Evolutionary conservation across 1,140 invertebrate species (phyloP).

Genomic region (Hypothenemus hampei): DNA sequence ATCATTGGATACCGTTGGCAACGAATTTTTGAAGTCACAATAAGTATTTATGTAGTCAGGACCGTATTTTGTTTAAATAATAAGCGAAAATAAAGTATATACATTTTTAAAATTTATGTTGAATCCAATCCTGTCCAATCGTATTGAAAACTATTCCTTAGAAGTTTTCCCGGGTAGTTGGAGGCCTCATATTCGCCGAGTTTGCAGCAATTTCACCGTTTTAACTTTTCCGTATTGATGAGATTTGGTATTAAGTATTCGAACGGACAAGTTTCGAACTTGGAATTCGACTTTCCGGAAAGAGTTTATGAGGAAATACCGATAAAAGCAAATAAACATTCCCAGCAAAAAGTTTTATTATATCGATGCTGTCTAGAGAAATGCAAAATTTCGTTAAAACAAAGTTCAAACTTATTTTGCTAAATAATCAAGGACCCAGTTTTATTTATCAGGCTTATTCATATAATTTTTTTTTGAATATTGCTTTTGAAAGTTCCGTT

Average conservation of each 20-base stretch:
- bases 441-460: no score
- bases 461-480: no score
- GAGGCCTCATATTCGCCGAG: neutral
- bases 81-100: no score
- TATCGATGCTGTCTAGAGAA: no score
- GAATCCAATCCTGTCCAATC: neutral
- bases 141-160: neutral
- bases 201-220: constrained; percentile 9
- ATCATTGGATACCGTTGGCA: no score
- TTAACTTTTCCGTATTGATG: constrained; percentile 22
- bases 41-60: no score
- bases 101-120: neutral
- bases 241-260: constrained; percentile 21
- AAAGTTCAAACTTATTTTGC: no score
- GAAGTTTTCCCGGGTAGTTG: neutral
- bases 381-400: no score
- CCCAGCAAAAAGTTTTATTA: constrained; percentile 18
- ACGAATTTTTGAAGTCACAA: no score
- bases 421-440: no score
- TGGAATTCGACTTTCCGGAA: constrained; percentile 19
- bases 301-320: constrained; percentile 21
- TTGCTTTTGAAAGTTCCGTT: no score
- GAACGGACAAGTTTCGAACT: constrained; percentile 16
- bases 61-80: no score
- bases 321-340: constrained; percentile 24